phyloP scores from a whole-genome alignment of 2,113 vertebrate genomes.

The Hylia prasina region DNA sequence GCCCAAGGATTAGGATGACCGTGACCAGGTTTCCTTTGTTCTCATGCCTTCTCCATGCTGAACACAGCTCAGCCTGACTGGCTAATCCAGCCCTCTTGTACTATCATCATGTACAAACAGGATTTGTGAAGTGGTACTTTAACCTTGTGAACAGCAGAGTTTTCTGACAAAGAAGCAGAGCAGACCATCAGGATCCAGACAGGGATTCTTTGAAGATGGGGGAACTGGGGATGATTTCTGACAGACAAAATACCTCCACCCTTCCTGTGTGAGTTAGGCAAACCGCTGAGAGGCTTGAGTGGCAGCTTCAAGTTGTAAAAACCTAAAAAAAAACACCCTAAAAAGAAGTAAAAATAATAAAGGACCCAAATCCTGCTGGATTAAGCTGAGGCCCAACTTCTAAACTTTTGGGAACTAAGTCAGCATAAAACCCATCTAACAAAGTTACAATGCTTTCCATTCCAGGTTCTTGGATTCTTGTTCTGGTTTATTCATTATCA shows the following conservation, averaged over 20 bases:
- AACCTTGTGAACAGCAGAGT: not conserved
- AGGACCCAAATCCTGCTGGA: slow-evolving; percentile 46
- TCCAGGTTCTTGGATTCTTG: not conserved
- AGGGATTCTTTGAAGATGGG: not conserved
- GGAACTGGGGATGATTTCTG: slow-evolving; percentile 20
- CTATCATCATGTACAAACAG: not conserved
- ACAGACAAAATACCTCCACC: slow-evolving; percentile 8
- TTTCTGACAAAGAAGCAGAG: slow-evolving; percentile 3
- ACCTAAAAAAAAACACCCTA: not conserved
- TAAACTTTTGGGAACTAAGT: slow-evolving; percentile 30
- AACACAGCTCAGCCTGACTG: not conserved
- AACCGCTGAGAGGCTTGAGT: not conserved
- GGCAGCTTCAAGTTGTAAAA: slow-evolving; percentile 37
- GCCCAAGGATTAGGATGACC: not conserved
- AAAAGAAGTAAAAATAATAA: slow-evolving; percentile 46
- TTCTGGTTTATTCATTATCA: slow-evolving; percentile 59
- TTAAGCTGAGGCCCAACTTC: slow-evolving; percentile 32
- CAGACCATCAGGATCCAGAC: not conserved
- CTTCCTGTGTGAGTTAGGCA: slow-evolving; percentile 11
- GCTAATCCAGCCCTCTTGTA: not conserved
- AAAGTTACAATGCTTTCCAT: slow-evolving; percentile 40
- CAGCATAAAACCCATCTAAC: slow-evolving; percentile 12
- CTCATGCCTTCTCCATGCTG: not conserved
- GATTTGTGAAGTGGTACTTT: not conserved
- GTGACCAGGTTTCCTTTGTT: not conserved